A percentile compares a stretch with the other conserved stretches of the same genome.
These are phyloP conservation scores for Coregonus clupeaformis DNA, from an alignment of 2,113 vertebrate genomes.

Conservation along the genomic window DNA sequence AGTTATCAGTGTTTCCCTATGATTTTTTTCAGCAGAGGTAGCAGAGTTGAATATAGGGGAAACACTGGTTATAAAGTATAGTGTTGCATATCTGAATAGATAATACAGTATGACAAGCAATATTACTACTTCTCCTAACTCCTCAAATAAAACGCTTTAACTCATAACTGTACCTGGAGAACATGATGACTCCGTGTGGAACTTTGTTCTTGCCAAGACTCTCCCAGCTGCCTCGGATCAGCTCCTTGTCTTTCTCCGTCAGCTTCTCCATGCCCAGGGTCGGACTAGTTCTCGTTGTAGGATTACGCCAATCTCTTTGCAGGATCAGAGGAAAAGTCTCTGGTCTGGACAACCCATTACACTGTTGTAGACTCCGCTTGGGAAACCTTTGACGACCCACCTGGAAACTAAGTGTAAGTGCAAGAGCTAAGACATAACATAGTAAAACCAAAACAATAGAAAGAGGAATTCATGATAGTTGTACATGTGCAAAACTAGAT, in stretches of 20 bases:
- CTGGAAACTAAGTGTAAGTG: slow-evolving; percentile 60
- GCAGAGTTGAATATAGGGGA: too few relatives aligned
- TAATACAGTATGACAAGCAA: too few relatives aligned
- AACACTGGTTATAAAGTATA: too few relatives aligned
- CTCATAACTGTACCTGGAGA: slow-evolving; percentile 78
- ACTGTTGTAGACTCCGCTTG: slow-evolving; percentile 36
- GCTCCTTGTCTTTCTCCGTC: slow-evolving; percentile 80
- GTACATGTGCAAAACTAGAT: not conserved
- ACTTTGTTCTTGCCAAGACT: slow-evolving; percentile 84
- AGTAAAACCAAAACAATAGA: not conserved
- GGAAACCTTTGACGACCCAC: slow-evolving; percentile 52
- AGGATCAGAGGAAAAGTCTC: slow-evolving; percentile 43
- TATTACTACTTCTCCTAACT: not conserved
- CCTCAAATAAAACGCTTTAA: slow-evolving; percentile 8
- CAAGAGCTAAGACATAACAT: not conserved
- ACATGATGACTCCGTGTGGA: slow-evolving; percentile 87
- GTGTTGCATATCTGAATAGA: too few relatives aligned
- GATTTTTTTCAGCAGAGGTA: too few relatives aligned
- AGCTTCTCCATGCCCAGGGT: slow-evolving; percentile 69
- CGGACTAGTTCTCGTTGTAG: slow-evolving; percentile 6
- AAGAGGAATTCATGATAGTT: slow-evolving; percentile 6
- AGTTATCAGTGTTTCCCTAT: too few relatives aligned
- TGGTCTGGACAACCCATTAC: slow-evolving; percentile 45
- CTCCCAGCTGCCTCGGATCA: slow-evolving; percentile 91
- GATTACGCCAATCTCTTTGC: slow-evolving; percentile 13